Conservation (phyloP, 1,140 invertebrate species). For the Drosophila bipectinata region DNA sequence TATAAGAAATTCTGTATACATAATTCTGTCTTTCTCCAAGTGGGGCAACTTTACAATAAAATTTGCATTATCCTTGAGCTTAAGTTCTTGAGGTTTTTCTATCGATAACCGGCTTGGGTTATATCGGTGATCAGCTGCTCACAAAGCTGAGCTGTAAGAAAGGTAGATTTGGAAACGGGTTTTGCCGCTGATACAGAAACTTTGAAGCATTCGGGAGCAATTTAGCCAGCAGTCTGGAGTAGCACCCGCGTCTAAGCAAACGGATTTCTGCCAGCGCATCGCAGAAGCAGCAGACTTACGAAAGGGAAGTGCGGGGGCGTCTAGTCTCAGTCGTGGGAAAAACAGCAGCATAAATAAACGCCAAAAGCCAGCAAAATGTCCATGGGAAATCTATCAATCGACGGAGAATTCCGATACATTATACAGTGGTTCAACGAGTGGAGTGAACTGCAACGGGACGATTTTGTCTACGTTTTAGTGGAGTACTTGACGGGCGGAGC, state of each 20-base stretch:
- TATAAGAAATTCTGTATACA: no score
- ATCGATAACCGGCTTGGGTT: not conserved
- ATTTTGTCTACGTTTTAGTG: conserved; percentile 91
- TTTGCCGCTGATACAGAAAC: conserved; percentile 66
- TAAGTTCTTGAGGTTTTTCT: not conserved
- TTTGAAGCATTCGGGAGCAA: conserved; percentile 38
- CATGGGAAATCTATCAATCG: conserved; percentile 82
- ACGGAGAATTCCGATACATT: conserved; percentile 91
- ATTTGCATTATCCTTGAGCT: not conserved
- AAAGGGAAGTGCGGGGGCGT: conserved; percentile 30
- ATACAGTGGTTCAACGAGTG: conserved; percentile 95
- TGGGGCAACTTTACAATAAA: no score
- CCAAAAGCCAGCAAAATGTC: conserved; percentile 58
- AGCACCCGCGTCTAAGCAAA: conserved; percentile 28
- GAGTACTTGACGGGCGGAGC: conserved; percentile 85
- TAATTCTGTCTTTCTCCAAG: no score
- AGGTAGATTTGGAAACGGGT: conserved; percentile 57
- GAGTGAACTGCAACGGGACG: conserved; percentile 93
- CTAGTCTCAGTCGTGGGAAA: conserved; percentile 36
- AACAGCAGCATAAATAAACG: conserved; percentile 26
- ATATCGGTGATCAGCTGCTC: conserved; percentile 3
- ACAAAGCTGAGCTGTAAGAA: conserved; percentile 50
- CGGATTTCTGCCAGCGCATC: conserved; percentile 17
- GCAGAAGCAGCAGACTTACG: not conserved
- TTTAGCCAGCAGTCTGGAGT: conserved; percentile 25